A percentile compares a stretch with the other conserved stretches of the same genome.
These are phyloP conservation scores for Lasioglossum pauxillum DNA, from an alignment of 2,888 invertebrate genomes.

Conservation along the genomic window DNA sequence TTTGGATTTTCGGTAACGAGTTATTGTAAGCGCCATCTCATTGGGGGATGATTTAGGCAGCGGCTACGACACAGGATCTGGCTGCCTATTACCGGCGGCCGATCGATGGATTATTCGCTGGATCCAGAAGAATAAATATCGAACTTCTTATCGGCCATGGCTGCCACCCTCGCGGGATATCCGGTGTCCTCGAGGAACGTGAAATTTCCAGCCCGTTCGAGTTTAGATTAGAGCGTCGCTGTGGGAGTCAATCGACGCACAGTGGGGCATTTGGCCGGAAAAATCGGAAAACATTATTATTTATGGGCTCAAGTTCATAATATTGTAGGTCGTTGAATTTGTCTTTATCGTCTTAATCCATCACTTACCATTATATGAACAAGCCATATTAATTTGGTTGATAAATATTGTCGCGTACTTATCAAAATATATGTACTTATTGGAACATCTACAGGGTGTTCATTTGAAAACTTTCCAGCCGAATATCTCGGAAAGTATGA, in stretches of 20 bases:
- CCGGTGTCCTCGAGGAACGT: background rate
- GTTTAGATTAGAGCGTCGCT: background rate
- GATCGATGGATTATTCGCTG: slow-evolving; percentile 68
- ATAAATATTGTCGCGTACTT: too few relatives aligned
- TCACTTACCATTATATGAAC: too few relatives aligned
- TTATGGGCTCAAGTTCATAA: too few relatives aligned
- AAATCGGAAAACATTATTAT: too few relatives aligned
- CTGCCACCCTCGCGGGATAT: slow-evolving; percentile 35
- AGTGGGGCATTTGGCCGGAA: too few relatives aligned
- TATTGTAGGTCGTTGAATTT: too few relatives aligned
- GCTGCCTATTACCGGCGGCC: slow-evolving; percentile 66
- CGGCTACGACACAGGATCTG: slow-evolving; percentile 71
- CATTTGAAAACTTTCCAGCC: too few relatives aligned
- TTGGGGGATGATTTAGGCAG: slow-evolving; percentile 74
- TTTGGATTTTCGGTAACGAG: slow-evolving; percentile 84
- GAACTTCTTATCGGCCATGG: slow-evolving; percentile 58
- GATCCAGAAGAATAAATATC: slow-evolving; percentile 63
- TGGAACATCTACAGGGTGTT: too few relatives aligned
- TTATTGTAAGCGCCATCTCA: slow-evolving; percentile 80
- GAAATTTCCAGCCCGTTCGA: slow-evolving; percentile 8
- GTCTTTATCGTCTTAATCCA: too few relatives aligned
- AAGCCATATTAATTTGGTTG: too few relatives aligned
- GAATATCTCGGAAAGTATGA: too few relatives aligned
- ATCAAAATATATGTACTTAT: too few relatives aligned
- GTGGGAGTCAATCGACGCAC: slow-evolving; percentile 5